Evolutionary conservation across 2,797 vertebrate genomes (phyloP).

Genomic region (Sebastes minor): DNA sequence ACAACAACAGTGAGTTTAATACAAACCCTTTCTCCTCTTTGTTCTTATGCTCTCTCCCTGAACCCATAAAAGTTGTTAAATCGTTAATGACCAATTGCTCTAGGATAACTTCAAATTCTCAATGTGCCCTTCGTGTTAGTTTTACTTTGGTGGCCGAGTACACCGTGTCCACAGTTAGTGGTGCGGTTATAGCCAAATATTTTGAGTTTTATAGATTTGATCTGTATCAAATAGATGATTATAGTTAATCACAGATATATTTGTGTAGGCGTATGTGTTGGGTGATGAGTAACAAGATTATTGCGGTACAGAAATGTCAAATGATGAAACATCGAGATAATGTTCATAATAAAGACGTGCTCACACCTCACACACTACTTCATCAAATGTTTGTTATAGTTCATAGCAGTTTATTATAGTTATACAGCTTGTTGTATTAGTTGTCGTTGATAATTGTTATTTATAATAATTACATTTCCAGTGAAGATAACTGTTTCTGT

Average conservation of each 20-base stretch:
- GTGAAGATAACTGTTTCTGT: background rate
- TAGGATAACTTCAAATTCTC: background rate
- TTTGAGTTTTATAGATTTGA: background rate
- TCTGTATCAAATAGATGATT: background rate
- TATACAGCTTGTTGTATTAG: background rate
- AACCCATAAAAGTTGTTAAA: background rate
- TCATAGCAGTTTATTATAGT: background rate
- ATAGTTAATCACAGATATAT: background rate
- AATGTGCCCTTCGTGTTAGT: background rate
- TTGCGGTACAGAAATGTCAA: background rate
- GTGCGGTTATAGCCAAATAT: no score
- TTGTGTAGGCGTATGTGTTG: background rate
- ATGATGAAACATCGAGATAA: background rate
- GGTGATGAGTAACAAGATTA: background rate
- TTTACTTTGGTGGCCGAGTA: background rate
- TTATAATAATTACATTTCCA: background rate
- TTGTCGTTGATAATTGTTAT: background rate
- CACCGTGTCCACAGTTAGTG: no score
- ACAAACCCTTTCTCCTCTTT: background rate
- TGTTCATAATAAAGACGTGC: background rate
- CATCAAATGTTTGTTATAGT: background rate
- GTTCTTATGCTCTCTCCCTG: background rate
- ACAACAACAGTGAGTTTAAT: slow-evolving; percentile 61
- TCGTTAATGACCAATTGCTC: background rate
- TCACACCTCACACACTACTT: background rate